Percentiles rank a stretch among this genome's conserved stretches.
Conservation (phyloP, 2,113 vertebrate genomes). For the Passer montanus region DNA sequence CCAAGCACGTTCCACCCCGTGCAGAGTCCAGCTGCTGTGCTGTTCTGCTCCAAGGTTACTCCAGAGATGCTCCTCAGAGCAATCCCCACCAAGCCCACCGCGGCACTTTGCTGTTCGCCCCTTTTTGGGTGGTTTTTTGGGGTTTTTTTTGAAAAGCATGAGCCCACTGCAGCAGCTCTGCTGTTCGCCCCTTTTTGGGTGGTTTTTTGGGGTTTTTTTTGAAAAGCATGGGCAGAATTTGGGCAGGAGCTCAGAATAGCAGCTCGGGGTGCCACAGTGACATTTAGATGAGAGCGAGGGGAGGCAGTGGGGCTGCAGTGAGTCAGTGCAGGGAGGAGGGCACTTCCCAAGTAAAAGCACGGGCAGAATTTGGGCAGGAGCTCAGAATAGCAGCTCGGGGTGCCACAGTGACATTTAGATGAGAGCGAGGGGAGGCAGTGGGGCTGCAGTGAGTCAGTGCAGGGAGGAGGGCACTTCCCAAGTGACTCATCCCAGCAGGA, state of each 20-base stretch:
- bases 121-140: background rate
- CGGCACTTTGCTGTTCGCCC: rapidly evolving
- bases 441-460: conserved; percentile 14
- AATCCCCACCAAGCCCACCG: rapidly evolving
- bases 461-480: conserved; percentile 2
- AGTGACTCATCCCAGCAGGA: background rate
- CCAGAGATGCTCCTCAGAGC: background rate
- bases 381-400: background rate
- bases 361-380: background rate
- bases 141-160: background rate
- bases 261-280: no score
- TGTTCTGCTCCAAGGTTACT: rapidly evolving
- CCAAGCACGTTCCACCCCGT: background rate
- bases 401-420: background rate
- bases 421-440: background rate
- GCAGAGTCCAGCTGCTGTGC: background rate
- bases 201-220: no score
- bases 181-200: no score
- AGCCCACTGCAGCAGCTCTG: no score
- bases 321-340: no score
- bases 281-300: no score
- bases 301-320: no score
- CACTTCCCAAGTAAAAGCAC: no score
- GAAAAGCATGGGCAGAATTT: background rate
- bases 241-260: background rate